Evolutionary conservation across 1,140 invertebrate species (phyloP).

Genomic region (Homalodisca vitripennis): DNA sequence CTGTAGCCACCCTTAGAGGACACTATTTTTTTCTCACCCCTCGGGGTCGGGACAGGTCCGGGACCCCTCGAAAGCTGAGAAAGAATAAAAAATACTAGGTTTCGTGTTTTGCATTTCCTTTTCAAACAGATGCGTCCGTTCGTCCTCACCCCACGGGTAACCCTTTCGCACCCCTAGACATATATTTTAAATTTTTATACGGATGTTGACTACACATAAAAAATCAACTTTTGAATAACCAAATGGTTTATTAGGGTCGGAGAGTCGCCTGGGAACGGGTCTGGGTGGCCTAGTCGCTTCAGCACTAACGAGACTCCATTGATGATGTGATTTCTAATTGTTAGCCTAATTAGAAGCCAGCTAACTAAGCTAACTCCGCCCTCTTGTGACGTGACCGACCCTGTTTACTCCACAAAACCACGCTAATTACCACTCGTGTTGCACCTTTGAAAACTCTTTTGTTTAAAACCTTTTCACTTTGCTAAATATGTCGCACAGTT

Average conservation of each 20-base stretch:
- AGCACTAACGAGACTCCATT: background rate
- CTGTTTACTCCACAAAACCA: too few species aligned
- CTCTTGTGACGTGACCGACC: too few species aligned
- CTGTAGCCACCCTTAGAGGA: conserved; percentile 30
- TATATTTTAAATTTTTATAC: conserved; percentile 41
- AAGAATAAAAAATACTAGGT: conserved; percentile 39
- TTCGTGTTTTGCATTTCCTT: conserved; percentile 40
- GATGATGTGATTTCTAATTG: conserved; percentile 6
- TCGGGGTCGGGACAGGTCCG: background rate
- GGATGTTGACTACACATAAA: conserved; percentile 35
- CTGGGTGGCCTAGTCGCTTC: background rate
- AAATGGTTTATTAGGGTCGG: conserved; percentile 9
- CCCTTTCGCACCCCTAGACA: conserved; percentile 35
- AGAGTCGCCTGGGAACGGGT: background rate
- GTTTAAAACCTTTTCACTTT: too few species aligned
- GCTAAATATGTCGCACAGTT: too few species aligned
- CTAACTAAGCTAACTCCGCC: too few species aligned
- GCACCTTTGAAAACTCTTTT: too few species aligned
- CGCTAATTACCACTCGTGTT: too few species aligned
- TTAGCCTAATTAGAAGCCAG: conserved; percentile 1
- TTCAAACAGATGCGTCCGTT: conserved; percentile 22
- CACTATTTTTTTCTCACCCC: too few species aligned
- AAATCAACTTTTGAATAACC: conserved; percentile 31
- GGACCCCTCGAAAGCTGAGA: conserved; percentile 8
- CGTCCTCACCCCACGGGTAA: conserved; percentile 18